Conservation (phyloP, 2,113 vertebrate species). For the Odontophorus gujanensis region DNA sequence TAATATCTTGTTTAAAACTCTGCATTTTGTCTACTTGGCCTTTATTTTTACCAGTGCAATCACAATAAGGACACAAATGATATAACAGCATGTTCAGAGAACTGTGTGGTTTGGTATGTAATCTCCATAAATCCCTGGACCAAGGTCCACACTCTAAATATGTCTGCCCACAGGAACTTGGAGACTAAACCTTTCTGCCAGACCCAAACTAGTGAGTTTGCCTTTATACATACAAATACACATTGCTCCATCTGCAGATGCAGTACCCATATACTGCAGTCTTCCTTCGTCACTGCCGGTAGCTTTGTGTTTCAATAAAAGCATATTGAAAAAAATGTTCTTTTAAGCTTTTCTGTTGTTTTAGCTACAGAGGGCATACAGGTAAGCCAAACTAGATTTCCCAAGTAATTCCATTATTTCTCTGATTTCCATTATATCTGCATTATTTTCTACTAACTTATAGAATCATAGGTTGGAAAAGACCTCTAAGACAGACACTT, state of each 20-base stretch:
- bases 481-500: not conserved
- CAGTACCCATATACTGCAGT: not conserved
- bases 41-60: not conserved
- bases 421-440: not conserved
- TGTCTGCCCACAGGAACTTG: not conserved
- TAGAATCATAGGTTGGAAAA: too few relatives aligned
- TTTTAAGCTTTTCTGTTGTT: not conserved
- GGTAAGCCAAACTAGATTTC: not conserved
- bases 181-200: not conserved
- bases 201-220: not conserved
- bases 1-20: not conserved
- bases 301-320: not conserved
- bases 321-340: not conserved
- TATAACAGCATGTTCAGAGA: not conserved
- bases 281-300: not conserved
- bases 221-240: not conserved
- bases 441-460: not conserved
- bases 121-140: not conserved
- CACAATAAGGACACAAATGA: not conserved
- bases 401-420: not conserved
- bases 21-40: not conserved
- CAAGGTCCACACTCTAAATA: not conserved
- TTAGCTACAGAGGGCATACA: not conserved
- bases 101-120: not conserved
- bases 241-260: not conserved